Percentiles rank a stretch among this genome's conserved stretches.
phyloP scores from a whole-genome alignment of 2,888 invertebrate genomes.

The Xestoiulus laeticollis region DNA sequence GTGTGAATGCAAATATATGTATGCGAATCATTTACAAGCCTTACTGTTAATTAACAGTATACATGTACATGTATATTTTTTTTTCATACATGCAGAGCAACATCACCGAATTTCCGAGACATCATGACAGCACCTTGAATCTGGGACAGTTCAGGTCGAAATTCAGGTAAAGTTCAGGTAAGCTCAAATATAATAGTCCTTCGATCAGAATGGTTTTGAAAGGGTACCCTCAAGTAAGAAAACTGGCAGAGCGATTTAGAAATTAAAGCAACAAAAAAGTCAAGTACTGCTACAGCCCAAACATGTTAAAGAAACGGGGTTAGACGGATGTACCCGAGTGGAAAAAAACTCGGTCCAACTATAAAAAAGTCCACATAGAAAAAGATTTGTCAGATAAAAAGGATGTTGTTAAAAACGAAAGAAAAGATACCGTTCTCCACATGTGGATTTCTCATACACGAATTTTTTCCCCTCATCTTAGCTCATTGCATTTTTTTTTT shows the following conservation, averaged over 20 bases:
- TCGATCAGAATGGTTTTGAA: neutral
- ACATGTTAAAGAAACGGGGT: neutral
- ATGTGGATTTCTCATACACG: slow-evolving; percentile 11
- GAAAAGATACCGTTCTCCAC: slow-evolving; percentile 20
- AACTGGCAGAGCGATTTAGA: neutral
- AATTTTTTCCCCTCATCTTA: neutral
- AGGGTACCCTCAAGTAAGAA: neutral
- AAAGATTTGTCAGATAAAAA: slow-evolving; percentile 28
- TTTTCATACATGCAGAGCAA: no score
- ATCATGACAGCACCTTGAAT: no score
- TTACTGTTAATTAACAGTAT: no score
- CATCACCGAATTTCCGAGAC: no score
- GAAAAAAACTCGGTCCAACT: neutral
- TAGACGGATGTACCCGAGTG: neutral
- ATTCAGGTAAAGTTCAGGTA: no score
- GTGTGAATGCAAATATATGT: no score
- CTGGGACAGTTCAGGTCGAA: no score
- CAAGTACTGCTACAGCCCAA: neutral
- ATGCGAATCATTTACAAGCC: no score
- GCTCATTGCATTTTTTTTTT: neutral
- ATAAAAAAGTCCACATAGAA: neutral
- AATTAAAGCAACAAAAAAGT: neutral
- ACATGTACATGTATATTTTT: no score
- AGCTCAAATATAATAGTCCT: neutral
- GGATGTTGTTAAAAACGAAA: slow-evolving; percentile 16